These are phyloP conservation scores for Ganaspis sp. DNA, from an alignment of 1,140 invertebrate species.

Conservation along the genomic window DNA sequence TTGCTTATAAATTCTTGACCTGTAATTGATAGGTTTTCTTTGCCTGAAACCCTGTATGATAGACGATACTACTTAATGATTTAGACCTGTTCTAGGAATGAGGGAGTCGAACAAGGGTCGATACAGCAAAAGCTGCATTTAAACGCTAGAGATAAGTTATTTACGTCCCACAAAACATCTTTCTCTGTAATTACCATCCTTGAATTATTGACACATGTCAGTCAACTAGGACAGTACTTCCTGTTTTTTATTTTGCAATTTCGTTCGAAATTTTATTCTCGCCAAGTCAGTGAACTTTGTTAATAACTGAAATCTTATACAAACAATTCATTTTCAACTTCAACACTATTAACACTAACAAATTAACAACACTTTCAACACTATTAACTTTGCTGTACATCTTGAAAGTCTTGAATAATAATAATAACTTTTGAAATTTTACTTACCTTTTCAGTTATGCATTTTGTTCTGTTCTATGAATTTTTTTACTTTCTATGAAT, in stretches of 20 bases:
- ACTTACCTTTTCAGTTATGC: too few relatives aligned
- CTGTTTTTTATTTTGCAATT: not conserved
- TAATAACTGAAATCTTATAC: too few relatives aligned
- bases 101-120: not conserved
- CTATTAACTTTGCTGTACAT: too few relatives aligned
- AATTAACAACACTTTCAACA: too few relatives aligned
- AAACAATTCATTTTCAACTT: too few relatives aligned
- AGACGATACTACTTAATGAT: conserved; percentile 20
- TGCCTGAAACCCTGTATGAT: not conserved
- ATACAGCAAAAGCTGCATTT: conserved; percentile 8
- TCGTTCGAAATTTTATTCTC: not conserved
- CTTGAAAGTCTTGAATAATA: too few relatives aligned
- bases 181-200: not conserved
- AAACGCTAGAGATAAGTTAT: conserved; percentile 11
- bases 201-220: conserved; percentile 17
- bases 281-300: too few relatives aligned
- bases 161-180: not conserved
- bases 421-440: too few relatives aligned
- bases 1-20: not conserved
- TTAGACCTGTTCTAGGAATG: conserved; percentile 2
- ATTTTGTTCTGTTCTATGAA: too few relatives aligned
- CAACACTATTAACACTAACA: too few relatives aligned
- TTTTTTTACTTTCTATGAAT: too few relatives aligned
- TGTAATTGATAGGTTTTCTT: conserved; percentile 9
- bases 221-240: not conserved